Conservation (phyloP, 1,140 invertebrate genomes). For the Plectus sambesii region DNA sequence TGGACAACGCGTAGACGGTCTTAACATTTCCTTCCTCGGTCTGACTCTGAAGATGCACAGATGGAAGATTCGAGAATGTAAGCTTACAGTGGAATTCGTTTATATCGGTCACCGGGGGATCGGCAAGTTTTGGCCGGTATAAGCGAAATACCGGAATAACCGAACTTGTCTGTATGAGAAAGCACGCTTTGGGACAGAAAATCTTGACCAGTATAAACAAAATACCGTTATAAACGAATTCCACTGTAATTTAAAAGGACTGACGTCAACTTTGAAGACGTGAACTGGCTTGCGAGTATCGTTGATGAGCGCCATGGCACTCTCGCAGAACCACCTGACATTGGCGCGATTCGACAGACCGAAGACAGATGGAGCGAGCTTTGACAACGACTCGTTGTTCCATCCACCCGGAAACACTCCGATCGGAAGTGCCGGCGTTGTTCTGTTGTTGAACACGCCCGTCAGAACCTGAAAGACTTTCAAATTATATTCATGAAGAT, state of each 20-base stretch:
- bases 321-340: constrained; percentile 20
- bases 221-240: too few relatives aligned
- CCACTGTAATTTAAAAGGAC: too few relatives aligned
- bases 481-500: too few relatives aligned
- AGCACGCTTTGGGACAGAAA: too few relatives aligned
- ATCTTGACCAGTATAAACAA: too few relatives aligned
- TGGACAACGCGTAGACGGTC: constrained; percentile 16
- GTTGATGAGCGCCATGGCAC: constrained; percentile 25
- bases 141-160: too few relatives aligned
- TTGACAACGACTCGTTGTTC: constrained; percentile 19
- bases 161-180: too few relatives aligned
- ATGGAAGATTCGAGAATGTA: too few relatives aligned
- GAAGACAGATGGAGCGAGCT: constrained; percentile 20
- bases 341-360: constrained; percentile 6
- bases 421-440: constrained; percentile 16
- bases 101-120: constrained; percentile 1
- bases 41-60: too few relatives aligned
- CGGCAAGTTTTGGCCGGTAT: not conserved
- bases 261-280: constrained; percentile 14
- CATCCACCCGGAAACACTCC: constrained; percentile 25
- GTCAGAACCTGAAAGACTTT: constrained; percentile 22
- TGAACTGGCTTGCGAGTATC: constrained; percentile 8
- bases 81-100: too few relatives aligned
- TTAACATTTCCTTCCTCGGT: constrained; percentile 1
- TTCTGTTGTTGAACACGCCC: constrained; percentile 20